phyloP scores from a whole-genome alignment of 2,797 vertebrate species.

The Zalophus californianus region DNA sequence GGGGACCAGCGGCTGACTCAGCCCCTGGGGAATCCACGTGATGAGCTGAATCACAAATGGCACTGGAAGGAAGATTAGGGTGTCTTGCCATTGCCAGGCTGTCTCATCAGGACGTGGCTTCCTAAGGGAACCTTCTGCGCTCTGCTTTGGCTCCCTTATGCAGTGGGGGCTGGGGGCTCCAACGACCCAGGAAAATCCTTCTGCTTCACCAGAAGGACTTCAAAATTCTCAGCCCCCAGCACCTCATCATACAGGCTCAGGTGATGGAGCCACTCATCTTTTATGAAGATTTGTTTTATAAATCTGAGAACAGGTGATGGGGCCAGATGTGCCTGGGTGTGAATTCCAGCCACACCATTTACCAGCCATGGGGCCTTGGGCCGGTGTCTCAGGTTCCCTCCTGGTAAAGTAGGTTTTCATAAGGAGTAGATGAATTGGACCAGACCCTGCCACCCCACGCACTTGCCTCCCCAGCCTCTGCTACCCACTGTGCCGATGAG shows the following conservation, averaged over 20 bases:
- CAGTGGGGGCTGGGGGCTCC: accelerated
- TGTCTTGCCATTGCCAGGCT: accelerated
- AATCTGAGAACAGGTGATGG: neutral
- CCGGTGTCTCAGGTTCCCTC: neutral
- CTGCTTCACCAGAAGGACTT: neutral
- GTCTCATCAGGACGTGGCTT: neutral
- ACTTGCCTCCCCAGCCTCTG: neutral
- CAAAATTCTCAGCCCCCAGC: neutral
- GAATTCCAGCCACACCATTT: neutral
- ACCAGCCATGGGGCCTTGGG: neutral
- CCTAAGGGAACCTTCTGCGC: accelerated
- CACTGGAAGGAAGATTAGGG: neutral
- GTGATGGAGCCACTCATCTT: neutral
- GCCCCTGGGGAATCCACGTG: neutral
- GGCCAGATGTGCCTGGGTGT: accelerated
- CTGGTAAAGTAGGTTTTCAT: neutral
- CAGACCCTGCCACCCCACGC: neutral
- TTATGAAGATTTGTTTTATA: neutral
- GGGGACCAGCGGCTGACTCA: neutral
- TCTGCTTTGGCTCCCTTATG: accelerated
- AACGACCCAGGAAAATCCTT: accelerated
- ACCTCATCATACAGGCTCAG: accelerated
- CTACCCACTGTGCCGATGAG: accelerated
- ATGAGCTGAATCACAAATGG: accelerated
- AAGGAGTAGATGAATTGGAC: neutral